A percentile compares a stretch with the other conserved stretches of the same genome.
These are phyloP conservation scores for Prionailurus bengalensis DNA, from an alignment of 2,113 vertebrate genomes.

Conservation along the genomic window DNA sequence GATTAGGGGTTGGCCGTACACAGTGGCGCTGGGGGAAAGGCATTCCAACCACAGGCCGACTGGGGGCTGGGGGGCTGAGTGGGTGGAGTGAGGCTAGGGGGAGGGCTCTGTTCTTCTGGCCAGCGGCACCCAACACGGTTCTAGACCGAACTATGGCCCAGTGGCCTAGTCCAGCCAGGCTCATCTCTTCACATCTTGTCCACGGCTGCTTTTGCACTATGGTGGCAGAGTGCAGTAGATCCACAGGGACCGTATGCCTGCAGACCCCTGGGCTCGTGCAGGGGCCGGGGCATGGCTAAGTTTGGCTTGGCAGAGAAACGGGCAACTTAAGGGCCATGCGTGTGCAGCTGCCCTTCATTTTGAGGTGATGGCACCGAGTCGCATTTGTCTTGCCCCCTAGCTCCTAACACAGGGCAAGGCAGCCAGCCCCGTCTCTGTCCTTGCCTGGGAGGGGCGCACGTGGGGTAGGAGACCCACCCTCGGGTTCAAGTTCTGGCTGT, in stretches of 20 bases:
- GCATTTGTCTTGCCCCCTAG: background rate
- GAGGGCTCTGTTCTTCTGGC: background rate
- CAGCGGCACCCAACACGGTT: background rate
- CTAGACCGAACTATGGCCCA: background rate
- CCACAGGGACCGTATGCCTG: fast-evolving
- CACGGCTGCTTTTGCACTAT: background rate
- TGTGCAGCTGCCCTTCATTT: background rate
- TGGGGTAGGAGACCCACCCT: no score
- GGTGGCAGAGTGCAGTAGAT: background rate
- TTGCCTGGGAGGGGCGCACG: background rate
- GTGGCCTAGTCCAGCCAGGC: fast-evolving
- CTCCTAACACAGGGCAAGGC: background rate
- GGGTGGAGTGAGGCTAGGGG: background rate
- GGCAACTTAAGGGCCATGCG: fast-evolving
- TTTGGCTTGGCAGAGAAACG: background rate
- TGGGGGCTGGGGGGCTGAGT: background rate
- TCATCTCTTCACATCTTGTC: background rate
- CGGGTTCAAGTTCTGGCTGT: background rate
- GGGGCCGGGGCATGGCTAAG: background rate
- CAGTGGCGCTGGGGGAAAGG: background rate
- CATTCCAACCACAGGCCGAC: background rate
- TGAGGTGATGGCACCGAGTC: background rate
- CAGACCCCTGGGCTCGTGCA: background rate
- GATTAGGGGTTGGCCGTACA: background rate
- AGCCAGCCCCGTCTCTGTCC: background rate